Evolutionary conservation across 2,888 invertebrate species (phyloP).

Genomic region (Lordiphosa andalusiaca): DNA sequence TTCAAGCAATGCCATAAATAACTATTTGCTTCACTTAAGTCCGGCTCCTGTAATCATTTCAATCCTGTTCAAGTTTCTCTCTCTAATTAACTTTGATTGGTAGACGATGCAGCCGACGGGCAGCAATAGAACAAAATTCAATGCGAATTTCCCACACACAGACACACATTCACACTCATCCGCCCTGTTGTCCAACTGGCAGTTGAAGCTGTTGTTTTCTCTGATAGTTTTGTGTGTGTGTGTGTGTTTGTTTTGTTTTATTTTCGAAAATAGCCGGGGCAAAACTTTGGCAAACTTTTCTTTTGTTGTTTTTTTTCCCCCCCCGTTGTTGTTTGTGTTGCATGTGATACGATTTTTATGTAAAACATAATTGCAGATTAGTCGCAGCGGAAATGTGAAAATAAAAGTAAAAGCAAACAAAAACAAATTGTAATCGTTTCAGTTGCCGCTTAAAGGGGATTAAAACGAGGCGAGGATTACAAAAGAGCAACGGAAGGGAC

Average conservation of each 20-base stretch:
- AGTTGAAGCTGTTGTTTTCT: constrained; percentile 10
- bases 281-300: constrained; percentile 31
- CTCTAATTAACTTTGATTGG: constrained; percentile 7
- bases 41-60: background rate
- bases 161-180: background rate
- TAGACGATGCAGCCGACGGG: background rate
- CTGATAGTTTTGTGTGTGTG: constrained; percentile 6
- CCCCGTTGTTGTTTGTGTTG: constrained; percentile 13
- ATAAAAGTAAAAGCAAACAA: constrained; percentile 29
- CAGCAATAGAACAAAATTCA: background rate
- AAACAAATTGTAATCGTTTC: constrained; percentile 53
- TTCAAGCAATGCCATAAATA: background rate
- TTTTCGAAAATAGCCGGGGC: constrained; percentile 1
- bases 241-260: background rate
- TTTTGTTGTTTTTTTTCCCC: constrained; percentile 28
- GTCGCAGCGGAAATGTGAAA: constrained; percentile 55
- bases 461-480: constrained; percentile 40
- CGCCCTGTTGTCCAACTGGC: constrained; percentile 5
- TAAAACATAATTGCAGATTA: constrained; percentile 65
- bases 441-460: constrained; percentile 65
- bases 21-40: background rate
- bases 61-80: background rate
- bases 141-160: constrained; percentile 3
- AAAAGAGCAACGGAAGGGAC: constrained; percentile 7
- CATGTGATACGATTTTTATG: constrained; percentile 67